Percentiles rank a stretch among this genome's conserved stretches.
Evolutionary conservation across 1,140 invertebrate species (phyloP).

Genomic region (Cyphomyrmex costatus): DNA sequence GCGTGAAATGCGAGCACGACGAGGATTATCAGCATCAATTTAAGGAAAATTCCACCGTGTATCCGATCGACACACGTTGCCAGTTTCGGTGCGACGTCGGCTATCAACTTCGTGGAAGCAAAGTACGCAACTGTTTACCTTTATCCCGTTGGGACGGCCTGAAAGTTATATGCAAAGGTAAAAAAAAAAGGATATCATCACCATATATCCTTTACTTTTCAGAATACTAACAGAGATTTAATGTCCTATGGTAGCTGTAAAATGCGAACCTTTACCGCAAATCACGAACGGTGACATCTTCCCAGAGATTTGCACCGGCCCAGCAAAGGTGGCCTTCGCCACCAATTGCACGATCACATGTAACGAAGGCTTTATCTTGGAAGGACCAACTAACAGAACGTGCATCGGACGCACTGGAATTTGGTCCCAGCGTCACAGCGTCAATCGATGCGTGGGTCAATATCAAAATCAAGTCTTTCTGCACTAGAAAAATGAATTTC

Average conservation of each 20-base stretch:
- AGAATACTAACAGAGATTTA: background rate
- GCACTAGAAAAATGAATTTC: background rate
- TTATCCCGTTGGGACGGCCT: slow-evolving; percentile 91
- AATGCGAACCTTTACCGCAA: slow-evolving; percentile 87
- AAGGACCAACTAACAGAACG: slow-evolving; percentile 84
- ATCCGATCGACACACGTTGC: slow-evolving; percentile 89
- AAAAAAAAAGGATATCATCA: slow-evolving; percentile 29
- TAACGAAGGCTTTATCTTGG: slow-evolving; percentile 87
- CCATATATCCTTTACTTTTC: background rate
- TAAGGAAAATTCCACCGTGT: slow-evolving; percentile 66
- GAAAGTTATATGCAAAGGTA: slow-evolving; percentile 90
- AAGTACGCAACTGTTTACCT: slow-evolving; percentile 89
- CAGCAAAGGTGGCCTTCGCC: slow-evolving; percentile 86
- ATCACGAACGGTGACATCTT: slow-evolving; percentile 86
- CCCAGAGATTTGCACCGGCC: slow-evolving; percentile 86
- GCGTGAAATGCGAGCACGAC: slow-evolving; percentile 88
- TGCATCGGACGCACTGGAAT: slow-evolving; percentile 85
- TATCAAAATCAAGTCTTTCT: slow-evolving; percentile 2
- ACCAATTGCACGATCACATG: slow-evolving; percentile 88
- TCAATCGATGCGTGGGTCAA: slow-evolving; percentile 87
- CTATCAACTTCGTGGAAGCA: slow-evolving; percentile 89
- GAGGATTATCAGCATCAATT: slow-evolving; percentile 78
- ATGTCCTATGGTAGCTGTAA: slow-evolving; percentile 85
- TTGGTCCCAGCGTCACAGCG: slow-evolving; percentile 85
- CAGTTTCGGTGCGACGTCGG: slow-evolving; percentile 90